Percentiles rank a stretch among this genome's conserved stretches.
Evolutionary conservation across 1,140 invertebrate genomes (phyloP).

Genomic region (Adelges cooleyi): DNA sequence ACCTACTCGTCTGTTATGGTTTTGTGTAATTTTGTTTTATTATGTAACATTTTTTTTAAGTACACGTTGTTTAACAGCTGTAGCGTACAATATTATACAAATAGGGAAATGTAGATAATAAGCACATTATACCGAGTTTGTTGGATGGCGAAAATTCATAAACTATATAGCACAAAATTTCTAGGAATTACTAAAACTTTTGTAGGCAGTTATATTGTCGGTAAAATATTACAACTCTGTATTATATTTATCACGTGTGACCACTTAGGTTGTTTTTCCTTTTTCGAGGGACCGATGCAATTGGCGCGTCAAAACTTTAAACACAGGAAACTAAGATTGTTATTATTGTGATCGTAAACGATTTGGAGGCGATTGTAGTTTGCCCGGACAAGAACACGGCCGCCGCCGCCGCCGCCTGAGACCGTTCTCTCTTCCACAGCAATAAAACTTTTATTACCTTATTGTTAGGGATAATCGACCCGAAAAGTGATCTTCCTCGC

Average conservation of each 20-base stretch:
- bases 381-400: neutral
- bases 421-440: neutral
- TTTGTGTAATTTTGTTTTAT: no score
- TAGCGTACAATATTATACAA: no score
- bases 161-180: no score
- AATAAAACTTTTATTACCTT: conserved; percentile 7
- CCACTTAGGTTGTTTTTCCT: neutral
- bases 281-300: neutral
- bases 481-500: neutral
- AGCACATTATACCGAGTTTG: no score
- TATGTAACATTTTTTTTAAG: no score
- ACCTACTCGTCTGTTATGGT: no score
- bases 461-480: conserved; percentile 4
- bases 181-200: no score
- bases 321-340: neutral
- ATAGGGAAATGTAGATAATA: no score
- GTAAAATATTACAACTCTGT: no score
- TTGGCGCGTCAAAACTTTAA: conserved; percentile 11
- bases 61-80: no score
- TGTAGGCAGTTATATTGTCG: no score
- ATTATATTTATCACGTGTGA: conserved; percentile 4
- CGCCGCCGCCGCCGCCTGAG: neutral
- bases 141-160: no score
- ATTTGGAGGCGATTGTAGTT: conserved; percentile 22
- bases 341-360: conserved; percentile 9